A percentile compares a stretch with the other conserved stretches of the same genome.
These are phyloP conservation scores for Brachypterus glaber DNA, from an alignment of 2,888 invertebrate species.

Conservation along the genomic window DNA sequence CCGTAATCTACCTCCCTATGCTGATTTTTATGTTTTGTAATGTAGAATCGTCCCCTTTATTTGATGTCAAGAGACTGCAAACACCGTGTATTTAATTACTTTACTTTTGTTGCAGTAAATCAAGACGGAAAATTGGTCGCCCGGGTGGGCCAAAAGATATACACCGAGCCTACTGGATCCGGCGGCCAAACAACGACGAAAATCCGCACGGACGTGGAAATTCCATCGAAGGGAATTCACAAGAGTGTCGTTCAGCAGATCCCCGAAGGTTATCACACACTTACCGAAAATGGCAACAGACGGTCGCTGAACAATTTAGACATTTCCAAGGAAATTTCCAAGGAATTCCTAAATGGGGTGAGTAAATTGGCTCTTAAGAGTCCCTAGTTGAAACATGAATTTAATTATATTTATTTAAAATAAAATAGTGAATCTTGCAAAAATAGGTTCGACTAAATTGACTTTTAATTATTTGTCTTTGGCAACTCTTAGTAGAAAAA, in stretches of 20 bases:
- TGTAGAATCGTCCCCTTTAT: too few species aligned
- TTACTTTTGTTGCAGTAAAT: slow-evolving; percentile 38
- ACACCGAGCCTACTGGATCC: slow-evolving; percentile 26
- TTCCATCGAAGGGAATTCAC: slow-evolving; percentile 50
- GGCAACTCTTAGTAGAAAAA: too few species aligned
- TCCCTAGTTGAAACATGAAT: too few species aligned
- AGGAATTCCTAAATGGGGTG: slow-evolving; percentile 20
- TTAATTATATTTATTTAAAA: too few species aligned
- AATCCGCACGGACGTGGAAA: slow-evolving; percentile 47
- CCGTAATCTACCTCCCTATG: too few species aligned
- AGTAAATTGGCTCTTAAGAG: too few species aligned
- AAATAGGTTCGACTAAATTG: too few species aligned
- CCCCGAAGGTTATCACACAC: slow-evolving; percentile 17
- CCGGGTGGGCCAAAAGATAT: slow-evolving; percentile 34
- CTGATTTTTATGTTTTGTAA: too few species aligned
- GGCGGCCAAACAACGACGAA: slow-evolving; percentile 43
- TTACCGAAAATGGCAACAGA: slow-evolving; percentile 34
- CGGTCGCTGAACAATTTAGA: slow-evolving; percentile 41
- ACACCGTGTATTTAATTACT: too few species aligned
- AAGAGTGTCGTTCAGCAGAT: slow-evolving; percentile 43
- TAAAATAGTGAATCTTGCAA: too few species aligned
- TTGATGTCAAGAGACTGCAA: too few species aligned
- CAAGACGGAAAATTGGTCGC: slow-evolving; percentile 39
- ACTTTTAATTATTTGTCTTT: too few species aligned
- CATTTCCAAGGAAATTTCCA: slow-evolving; percentile 7